Percentiles rank a stretch among this genome's conserved stretches.
Evolutionary conservation across 2,113 vertebrate genomes (phyloP).

Genomic region (Heterocephalus glaber): DNA sequence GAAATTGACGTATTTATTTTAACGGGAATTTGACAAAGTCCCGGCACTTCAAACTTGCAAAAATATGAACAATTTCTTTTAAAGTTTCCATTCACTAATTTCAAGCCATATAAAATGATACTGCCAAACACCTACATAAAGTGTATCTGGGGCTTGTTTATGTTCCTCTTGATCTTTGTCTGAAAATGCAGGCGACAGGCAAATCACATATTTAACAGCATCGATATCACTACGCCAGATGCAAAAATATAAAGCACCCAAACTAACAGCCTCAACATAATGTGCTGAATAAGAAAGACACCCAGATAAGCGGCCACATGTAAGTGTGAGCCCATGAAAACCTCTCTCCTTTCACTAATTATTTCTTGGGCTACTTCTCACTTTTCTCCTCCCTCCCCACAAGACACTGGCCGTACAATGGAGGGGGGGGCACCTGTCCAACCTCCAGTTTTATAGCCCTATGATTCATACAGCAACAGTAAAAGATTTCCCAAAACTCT

Average conservation of each 20-base stretch:
- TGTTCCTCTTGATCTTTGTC: conserved; percentile 84
- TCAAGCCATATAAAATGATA: conserved; percentile 85
- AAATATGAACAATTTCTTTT: conserved; percentile 83
- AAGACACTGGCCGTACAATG: neutral
- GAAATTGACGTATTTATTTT: conserved; percentile 89
- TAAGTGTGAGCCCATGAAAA: conserved; percentile 73
- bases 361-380: conserved; percentile 77
- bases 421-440: conserved; percentile 16
- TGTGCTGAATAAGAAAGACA: conserved; percentile 85
- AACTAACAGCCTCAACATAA: conserved; percentile 84
- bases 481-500: conserved; percentile 68
- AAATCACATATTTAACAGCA: conserved; percentile 85
- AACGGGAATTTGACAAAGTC: conserved; percentile 90
- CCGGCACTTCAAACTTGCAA: conserved; percentile 83
- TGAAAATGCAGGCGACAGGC: conserved; percentile 85
- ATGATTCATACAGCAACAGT: conserved; percentile 41
- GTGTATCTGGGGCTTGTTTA: conserved; percentile 84
- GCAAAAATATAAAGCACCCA: conserved; percentile 83
- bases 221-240: conserved; percentile 74
- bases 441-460: conserved; percentile 65
- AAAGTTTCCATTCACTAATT: conserved; percentile 86
- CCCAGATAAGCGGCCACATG: conserved; percentile 76
- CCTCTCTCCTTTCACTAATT: conserved; percentile 81
- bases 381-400: neutral
- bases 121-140: conserved; percentile 82